Base-by-base conservation (phyloP, 1,140 invertebrate species). In the Heliconius melpomene region DNA sequence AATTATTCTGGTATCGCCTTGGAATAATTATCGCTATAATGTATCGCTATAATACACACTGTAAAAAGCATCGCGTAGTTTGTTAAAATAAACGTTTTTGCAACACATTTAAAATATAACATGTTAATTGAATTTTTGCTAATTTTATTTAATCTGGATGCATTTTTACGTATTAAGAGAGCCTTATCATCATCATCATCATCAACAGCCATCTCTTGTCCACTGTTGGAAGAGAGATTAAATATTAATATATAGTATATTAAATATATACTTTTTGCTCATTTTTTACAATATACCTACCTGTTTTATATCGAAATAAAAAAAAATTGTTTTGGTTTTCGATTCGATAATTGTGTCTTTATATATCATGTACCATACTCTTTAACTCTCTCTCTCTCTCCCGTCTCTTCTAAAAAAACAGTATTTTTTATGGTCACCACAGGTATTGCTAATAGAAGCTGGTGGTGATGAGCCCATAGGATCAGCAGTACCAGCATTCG, bases 401-500 rank as follows among this genome's bases (percentile, higher is more conserved):
- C n/a, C 18, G 50, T 52, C 6, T 52, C 18, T 52, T 18, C 50
- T 52, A 16, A 52, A 7, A 6, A 36, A 52, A 52, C 50, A 20
- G 6, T 52, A 52, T 18, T 9, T 57, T 60, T 60, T 23, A 26
- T 11, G 20, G 2, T 74, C 9, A 40, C 50, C n/a, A 8, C 38
- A 95, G 87, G 95, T 96, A 7, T 85, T 97, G 38, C 87, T 97
- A 8, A 82, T 97, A 75, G 96, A 97, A 93, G 96, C 96, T 13
- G 96, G 96, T 0, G 95, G 95, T 9, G 95, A 96, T 83, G 96
- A 96, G 82, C 95, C 95, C 0, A 90, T 92, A 7, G 90, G 88
- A 13, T 94, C 95, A 1, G 86, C 90, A 18, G 94, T 96, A n/a
- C 96, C 96, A 23, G 92, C 95, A 0, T 95, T 95, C 91, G 93